A percentile compares a stretch with the other conserved stretches of the same genome.
phyloP scores from a whole-genome alignment of 2,113 vertebrate genomes.

The Clarias macrocephalus region DNA sequence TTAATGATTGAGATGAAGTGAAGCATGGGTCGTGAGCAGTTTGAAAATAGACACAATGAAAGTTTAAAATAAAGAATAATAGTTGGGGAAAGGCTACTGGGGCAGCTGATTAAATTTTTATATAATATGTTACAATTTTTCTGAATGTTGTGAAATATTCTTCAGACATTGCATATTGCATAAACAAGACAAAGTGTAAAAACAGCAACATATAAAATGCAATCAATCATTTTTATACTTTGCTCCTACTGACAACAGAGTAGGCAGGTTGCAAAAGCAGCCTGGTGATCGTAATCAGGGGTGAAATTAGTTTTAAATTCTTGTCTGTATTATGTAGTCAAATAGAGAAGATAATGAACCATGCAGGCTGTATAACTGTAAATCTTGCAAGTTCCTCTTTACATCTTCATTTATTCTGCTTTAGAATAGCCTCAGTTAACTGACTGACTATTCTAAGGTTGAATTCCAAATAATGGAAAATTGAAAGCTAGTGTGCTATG shows the following conservation, averaged over 20 bases:
- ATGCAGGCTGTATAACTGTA: no score
- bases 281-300: not conserved
- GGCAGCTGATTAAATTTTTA: not conserved
- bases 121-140: not conserved
- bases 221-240: not conserved
- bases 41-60: not conserved
- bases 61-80: not conserved
- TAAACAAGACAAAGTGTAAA: not conserved
- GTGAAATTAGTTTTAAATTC: no score
- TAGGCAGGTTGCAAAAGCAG: not conserved
- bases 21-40: not conserved
- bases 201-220: not conserved
- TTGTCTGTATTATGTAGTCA: no score
- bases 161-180: not conserved
- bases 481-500: no score
- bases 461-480: no score
- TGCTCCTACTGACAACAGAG: not conserved
- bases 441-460: no score
- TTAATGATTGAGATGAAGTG: no score
- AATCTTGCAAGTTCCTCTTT: no score
- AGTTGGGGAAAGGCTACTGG: not conserved
- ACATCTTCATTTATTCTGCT: no score
- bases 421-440: no score
- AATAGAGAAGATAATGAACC: no score
- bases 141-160: not conserved